These are phyloP conservation scores for Tuta absoluta DNA, from an alignment of 2,888 invertebrate species.

Conservation along the genomic window DNA sequence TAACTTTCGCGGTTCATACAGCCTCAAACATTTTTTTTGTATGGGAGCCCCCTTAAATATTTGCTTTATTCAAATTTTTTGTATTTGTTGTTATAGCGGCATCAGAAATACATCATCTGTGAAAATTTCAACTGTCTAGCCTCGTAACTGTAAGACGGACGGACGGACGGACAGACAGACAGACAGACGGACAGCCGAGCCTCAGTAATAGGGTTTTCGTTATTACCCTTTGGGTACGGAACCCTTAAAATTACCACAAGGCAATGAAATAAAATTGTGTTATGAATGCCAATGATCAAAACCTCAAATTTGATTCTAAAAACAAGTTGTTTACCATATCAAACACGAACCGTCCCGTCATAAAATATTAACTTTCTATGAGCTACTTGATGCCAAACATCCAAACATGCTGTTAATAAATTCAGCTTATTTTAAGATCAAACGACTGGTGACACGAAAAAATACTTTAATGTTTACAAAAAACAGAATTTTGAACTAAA, in stretches of 20 bases:
- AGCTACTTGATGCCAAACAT: slow-evolving; percentile 9
- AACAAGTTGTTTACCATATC: neutral
- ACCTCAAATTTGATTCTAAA: neutral
- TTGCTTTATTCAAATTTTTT: too few relatives aligned
- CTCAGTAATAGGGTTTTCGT: too few relatives aligned
- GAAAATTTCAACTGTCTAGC: too few relatives aligned
- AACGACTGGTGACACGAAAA: slow-evolving; percentile 7
- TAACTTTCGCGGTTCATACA: too few relatives aligned
- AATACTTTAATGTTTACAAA: slow-evolving; percentile 14
- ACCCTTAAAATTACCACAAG: neutral
- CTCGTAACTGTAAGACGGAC: too few relatives aligned
- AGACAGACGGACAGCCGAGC: too few relatives aligned
- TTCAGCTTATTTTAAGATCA: slow-evolving; percentile 13
- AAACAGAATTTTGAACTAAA: neutral
- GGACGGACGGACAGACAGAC: too few relatives aligned
- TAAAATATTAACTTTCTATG: slow-evolving; percentile 1
- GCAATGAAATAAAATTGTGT: neutral
- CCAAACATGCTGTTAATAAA: neutral
- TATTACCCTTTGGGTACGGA: too few relatives aligned
- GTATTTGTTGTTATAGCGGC: too few relatives aligned
- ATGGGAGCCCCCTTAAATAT: too few relatives aligned
- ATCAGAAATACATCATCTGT: too few relatives aligned
- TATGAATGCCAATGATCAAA: neutral
- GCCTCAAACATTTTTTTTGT: too few relatives aligned
- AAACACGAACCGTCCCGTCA: neutral